These are phyloP conservation scores for Rana temporaria DNA, from an alignment of 2,113 vertebrate genomes.

Conservation along the genomic window DNA sequence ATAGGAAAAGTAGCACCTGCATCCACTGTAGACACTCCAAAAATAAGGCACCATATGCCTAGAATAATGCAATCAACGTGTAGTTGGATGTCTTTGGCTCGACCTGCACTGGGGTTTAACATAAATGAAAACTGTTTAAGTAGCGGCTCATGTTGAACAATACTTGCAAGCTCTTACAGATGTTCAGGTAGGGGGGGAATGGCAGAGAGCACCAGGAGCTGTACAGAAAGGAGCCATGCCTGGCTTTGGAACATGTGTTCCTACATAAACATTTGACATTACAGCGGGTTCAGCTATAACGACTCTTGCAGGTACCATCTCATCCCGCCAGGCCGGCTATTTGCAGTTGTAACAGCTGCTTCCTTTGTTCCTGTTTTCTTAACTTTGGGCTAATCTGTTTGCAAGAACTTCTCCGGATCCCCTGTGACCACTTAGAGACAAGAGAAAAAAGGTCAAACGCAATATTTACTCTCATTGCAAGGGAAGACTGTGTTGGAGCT, in stretches of 20 bases:
- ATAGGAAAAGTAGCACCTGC: too few relatives aligned
- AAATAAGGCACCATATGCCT: too few relatives aligned
- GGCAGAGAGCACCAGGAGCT: constrained; percentile 17
- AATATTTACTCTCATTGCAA: constrained; percentile 55
- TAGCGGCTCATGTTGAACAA: constrained; percentile 23
- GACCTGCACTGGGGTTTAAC: not conserved
- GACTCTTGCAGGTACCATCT: constrained; percentile 53
- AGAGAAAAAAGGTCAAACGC: constrained; percentile 27
- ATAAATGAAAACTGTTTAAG: constrained; percentile 9
- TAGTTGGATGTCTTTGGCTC: not conserved
- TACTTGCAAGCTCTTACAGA: constrained; percentile 45
- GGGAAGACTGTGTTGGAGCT: constrained; percentile 36
- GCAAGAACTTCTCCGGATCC: constrained; percentile 47
- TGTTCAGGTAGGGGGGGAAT: constrained; percentile 26
- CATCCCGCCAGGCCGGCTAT: constrained; percentile 38
- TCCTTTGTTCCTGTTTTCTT: constrained; percentile 51
- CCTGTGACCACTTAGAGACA: constrained; percentile 24
- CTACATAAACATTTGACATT: constrained; percentile 54
- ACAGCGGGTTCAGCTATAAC: constrained; percentile 41
- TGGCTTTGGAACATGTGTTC: constrained; percentile 10
- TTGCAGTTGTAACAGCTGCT: constrained; percentile 48
- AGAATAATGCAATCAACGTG: too few relatives aligned
- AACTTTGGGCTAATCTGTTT: constrained; percentile 59
- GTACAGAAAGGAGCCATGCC: constrained; percentile 36
- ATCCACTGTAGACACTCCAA: too few relatives aligned